Conservation (phyloP, 2,888 invertebrate species). For the Mayetiola destructor region DNA sequence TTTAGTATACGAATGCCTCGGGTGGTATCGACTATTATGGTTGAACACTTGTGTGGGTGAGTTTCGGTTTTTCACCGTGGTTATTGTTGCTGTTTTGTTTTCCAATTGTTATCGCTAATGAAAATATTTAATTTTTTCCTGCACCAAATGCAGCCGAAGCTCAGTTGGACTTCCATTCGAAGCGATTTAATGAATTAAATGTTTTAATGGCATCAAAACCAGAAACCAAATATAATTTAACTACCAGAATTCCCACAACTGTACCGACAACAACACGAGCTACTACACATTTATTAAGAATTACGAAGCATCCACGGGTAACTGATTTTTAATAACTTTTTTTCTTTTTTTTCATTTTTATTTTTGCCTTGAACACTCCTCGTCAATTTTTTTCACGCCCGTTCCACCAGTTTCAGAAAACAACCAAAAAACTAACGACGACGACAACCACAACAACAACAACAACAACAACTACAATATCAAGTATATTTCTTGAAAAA, state of each 20-base stretch:
- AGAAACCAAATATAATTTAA: constrained; percentile 33
- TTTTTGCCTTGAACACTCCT: no score
- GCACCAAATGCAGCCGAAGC: constrained; percentile 57
- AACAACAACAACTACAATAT: constrained; percentile 40
- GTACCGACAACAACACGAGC: constrained; percentile 36
- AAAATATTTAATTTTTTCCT: constrained; percentile 5
- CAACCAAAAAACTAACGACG: constrained; percentile 27
- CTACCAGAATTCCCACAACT: constrained; percentile 36
- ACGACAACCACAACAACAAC: constrained; percentile 19
- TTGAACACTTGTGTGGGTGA: constrained; percentile 86
- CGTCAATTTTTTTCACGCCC: constrained; percentile 3
- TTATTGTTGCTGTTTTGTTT: neutral
- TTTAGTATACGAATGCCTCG: constrained; percentile 72
- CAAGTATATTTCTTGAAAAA: constrained; percentile 31
- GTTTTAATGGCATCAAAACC: constrained; percentile 24
- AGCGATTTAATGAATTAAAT: constrained; percentile 39
- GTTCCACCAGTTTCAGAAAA: constrained; percentile 18
- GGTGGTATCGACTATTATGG: constrained; percentile 82
- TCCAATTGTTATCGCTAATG: neutral
- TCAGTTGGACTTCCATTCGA: constrained; percentile 72
- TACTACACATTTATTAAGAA: constrained; percentile 18
- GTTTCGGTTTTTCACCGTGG: constrained; percentile 27
- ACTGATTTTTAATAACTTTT: no score
- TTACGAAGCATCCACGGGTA: constrained; percentile 19
- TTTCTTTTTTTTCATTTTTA: no score